Conservation (phyloP, 2,888 invertebrate genomes). For the Caenorhabditis sp. region DNA sequence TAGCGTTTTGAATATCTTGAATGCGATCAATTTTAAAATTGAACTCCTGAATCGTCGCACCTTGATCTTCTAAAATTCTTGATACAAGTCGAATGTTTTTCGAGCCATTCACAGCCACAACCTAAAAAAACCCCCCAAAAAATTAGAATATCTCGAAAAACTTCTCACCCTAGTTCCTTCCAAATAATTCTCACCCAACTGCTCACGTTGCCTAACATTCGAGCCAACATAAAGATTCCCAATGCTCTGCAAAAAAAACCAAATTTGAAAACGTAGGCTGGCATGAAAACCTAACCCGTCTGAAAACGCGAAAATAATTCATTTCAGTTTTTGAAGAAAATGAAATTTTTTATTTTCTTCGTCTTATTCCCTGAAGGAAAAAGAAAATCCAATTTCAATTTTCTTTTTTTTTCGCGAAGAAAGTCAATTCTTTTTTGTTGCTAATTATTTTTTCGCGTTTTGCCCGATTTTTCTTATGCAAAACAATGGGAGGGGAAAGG, state of each 20-base stretch:
- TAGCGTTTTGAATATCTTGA: constrained; percentile 10
- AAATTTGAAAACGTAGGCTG: background rate
- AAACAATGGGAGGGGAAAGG: background rate
- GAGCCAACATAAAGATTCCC: constrained; percentile 35
- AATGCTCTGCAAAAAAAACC: constrained; percentile 15
- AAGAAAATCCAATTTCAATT: constrained; percentile 1
- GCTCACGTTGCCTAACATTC: constrained; percentile 28
- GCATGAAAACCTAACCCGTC: background rate
- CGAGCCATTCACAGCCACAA: constrained; percentile 16
- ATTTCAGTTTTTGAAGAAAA: background rate
- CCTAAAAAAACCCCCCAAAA: background rate
- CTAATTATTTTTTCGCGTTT: constrained; percentile 1
- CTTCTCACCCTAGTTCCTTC: constrained; percentile 15
- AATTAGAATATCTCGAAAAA: too few species aligned
- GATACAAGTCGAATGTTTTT: constrained; percentile 18
- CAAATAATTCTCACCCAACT: constrained; percentile 31
- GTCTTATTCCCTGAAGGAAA: background rate
- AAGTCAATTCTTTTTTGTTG: background rate
- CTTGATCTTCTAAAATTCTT: constrained; percentile 26
- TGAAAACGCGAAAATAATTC: background rate
- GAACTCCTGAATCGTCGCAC: constrained; percentile 24
- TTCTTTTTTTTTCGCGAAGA: background rate
- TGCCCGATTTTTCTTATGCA: background rate
- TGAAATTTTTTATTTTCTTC: background rate
- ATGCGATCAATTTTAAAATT: background rate